Evolutionary conservation across 2,888 invertebrate species (phyloP).

Genomic region (Colletes collaris): DNA sequence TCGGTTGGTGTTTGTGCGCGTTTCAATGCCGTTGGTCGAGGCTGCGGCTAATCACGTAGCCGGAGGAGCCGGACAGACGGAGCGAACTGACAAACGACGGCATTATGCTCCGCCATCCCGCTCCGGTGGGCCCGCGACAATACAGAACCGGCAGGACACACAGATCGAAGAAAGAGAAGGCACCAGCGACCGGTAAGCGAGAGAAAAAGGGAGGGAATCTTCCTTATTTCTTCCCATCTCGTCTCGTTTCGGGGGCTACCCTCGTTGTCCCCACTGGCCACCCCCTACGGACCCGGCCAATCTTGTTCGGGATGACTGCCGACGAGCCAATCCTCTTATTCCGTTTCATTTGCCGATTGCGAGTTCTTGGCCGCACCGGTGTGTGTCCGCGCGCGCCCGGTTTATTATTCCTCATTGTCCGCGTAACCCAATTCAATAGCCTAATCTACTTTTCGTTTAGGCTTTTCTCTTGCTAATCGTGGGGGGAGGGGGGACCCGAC

Average conservation of each 20-base stretch:
- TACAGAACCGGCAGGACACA: constrained; percentile 41
- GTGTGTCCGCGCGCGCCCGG: constrained; percentile 35
- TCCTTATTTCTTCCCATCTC: constrained; percentile 54
- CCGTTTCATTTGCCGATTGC: constrained; percentile 78
- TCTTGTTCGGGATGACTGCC: constrained; percentile 55
- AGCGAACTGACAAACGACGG: constrained; percentile 54
- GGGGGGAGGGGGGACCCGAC: constrained; percentile 6
- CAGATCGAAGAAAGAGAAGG: constrained; percentile 25
- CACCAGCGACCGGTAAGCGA: neutral
- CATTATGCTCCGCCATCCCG: constrained; percentile 51
- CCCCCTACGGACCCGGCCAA: constrained; percentile 48
- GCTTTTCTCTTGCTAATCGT: constrained; percentile 63
- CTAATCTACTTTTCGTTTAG: constrained; percentile 66
- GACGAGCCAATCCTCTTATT: constrained; percentile 76
- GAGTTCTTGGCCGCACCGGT: constrained; percentile 24
- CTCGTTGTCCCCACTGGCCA: constrained; percentile 28
- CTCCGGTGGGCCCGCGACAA: constrained; percentile 53
- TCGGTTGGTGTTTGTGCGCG: constrained; percentile 30
- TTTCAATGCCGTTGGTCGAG: constrained; percentile 39
- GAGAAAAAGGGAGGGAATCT: constrained; percentile 39
- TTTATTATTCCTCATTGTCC: constrained; percentile 69
- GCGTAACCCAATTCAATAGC: constrained; percentile 62
- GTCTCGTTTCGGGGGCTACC: constrained; percentile 51
- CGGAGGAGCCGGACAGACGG: constrained; percentile 30
- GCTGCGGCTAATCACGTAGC: constrained; percentile 49